Percentiles rank a stretch among this genome's conserved stretches.
These are phyloP conservation scores for Ceratoteleas bidentatus DNA, from an alignment of 1,140 invertebrate species.

Conservation along the genomic window DNA sequence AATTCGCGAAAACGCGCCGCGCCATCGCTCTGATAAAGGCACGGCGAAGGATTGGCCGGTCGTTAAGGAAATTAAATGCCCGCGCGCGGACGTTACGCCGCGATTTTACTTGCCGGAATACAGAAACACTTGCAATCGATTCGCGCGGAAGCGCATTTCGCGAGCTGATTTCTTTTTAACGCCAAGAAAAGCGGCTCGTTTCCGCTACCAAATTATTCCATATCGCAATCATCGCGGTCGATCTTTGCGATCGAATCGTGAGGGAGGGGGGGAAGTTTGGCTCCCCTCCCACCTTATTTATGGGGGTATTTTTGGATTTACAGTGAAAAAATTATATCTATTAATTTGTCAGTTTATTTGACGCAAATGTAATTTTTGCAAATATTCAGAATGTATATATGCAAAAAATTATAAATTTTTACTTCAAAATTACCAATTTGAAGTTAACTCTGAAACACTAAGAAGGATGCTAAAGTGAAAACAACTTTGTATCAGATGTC, in stretches of 20 bases:
- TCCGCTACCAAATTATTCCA: constrained; percentile 55
- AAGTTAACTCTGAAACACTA: too few species aligned
- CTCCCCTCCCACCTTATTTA: too few species aligned
- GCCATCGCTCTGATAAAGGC: constrained; percentile 71
- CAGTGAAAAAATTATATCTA: too few species aligned
- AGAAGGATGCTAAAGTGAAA: too few species aligned
- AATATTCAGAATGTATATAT: too few species aligned
- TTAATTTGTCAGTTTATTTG: too few species aligned
- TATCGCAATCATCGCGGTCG: constrained; percentile 45
- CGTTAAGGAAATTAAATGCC: constrained; percentile 75
- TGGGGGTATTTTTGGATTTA: too few species aligned
- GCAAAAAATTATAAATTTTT: too few species aligned
- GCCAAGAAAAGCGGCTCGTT: constrained; percentile 55
- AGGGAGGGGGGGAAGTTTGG: background rate
- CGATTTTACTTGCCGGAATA: constrained; percentile 66
- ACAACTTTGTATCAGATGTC: too few species aligned
- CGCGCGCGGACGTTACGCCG: constrained; percentile 60
- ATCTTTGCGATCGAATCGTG: constrained; percentile 40
- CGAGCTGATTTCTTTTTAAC: constrained; percentile 64
- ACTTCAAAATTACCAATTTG: too few species aligned
- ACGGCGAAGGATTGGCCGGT: constrained; percentile 68
- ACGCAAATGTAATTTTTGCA: too few species aligned
- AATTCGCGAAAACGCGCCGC: constrained; percentile 69
- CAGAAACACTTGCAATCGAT: constrained; percentile 64
- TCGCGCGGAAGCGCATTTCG: constrained; percentile 56